Conservation (phyloP, 2,113 vertebrate genomes). For the Hydrochoerus hydrochaeris region DNA sequence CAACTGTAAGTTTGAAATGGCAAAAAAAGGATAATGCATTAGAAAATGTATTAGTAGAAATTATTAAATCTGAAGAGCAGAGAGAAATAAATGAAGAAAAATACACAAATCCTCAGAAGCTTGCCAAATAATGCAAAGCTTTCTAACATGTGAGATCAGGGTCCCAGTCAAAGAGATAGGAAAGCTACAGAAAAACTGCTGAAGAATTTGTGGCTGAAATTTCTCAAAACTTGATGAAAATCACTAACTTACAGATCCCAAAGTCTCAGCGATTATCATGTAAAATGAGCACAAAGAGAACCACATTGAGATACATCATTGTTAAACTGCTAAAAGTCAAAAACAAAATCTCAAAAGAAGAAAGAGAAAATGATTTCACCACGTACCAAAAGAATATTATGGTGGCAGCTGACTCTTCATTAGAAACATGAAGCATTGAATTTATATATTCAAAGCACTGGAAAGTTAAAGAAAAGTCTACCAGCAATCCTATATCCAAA, state of each 20-base stretch:
- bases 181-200: neutral
- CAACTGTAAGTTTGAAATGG: neutral
- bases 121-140: neutral
- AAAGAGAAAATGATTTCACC: neutral
- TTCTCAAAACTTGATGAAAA: neutral
- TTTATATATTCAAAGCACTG: neutral
- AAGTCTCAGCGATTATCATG: neutral
- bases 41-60: neutral
- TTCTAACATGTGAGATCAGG: neutral
- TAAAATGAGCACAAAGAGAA: slow-evolving; percentile 23
- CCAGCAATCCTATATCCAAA: neutral
- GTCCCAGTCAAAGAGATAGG: neutral
- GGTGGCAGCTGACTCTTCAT: neutral
- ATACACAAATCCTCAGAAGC: neutral
- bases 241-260: neutral
- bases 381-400: neutral
- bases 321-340: neutral
- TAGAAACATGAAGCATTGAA: neutral
- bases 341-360: neutral
- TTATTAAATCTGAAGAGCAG: neutral
- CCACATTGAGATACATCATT: too few species aligned
- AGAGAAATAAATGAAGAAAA: neutral
- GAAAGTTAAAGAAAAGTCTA: neutral
- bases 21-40: neutral
- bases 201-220: neutral